Evolutionary conservation across 2,888 invertebrate genomes (phyloP).

Genomic region (Drosophila maculinotata): DNA sequence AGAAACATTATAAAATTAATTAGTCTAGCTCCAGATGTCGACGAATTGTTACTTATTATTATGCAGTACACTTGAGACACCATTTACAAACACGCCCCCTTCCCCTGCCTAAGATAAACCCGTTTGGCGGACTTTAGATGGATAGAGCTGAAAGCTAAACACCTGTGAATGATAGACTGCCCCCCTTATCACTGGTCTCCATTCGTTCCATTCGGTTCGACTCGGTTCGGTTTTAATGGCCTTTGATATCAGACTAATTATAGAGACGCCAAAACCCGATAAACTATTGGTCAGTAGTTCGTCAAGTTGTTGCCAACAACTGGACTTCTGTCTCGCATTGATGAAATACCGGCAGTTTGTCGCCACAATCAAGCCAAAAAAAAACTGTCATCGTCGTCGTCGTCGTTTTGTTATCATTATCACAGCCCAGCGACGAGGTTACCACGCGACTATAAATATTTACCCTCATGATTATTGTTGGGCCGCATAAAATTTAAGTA

Average conservation of each 20-base stretch:
- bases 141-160: conserved; percentile 12
- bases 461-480: conserved; percentile 65
- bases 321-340: conserved; percentile 66
- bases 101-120: conserved; percentile 49
- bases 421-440: conserved; percentile 68
- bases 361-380: conserved; percentile 46
- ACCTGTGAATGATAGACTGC: conserved; percentile 53
- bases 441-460: conserved; percentile 78
- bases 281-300: conserved; percentile 54
- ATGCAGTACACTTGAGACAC: too few relatives aligned
- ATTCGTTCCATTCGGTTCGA: conserved; percentile 4
- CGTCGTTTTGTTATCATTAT: conserved; percentile 62
- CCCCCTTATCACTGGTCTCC: conserved; percentile 25
- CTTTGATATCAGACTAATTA: conserved; percentile 80
- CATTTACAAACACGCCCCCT: not conserved
- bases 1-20: conserved; percentile 42
- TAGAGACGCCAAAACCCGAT: conserved; percentile 60
- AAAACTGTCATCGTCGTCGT: conserved; percentile 62
- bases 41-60: conserved; percentile 31
- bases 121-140: conserved; percentile 4
- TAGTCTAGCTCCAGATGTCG: conserved; percentile 44
- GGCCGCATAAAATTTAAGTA: conserved; percentile 15
- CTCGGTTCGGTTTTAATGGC: conserved; percentile 53
- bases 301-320: conserved; percentile 39
- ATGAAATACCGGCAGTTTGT: conserved; percentile 53